phyloP scores from a whole-genome alignment of 2,888 invertebrate genomes.

The Arge pagana region DNA sequence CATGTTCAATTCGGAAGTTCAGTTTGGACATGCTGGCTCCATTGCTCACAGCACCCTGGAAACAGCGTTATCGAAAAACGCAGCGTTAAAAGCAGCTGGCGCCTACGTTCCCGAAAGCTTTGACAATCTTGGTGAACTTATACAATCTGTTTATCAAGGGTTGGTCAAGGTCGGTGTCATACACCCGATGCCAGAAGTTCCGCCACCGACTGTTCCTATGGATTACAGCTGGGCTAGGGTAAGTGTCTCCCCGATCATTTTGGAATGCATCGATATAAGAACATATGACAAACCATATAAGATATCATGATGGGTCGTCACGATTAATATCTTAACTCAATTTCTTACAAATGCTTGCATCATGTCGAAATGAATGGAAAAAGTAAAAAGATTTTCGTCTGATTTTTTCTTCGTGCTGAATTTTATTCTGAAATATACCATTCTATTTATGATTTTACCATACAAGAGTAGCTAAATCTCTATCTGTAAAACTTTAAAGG shows the following conservation, averaged over 20 bases:
- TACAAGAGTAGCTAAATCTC: constrained; percentile 2
- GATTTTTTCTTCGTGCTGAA: neutral
- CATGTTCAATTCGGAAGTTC: constrained; percentile 71
- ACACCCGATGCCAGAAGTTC: constrained; percentile 86
- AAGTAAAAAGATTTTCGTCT: constrained; percentile 9
- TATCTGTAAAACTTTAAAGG: constrained; percentile 7
- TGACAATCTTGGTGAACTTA: constrained; percentile 83
- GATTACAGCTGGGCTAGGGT: constrained; percentile 97
- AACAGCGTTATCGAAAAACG: constrained; percentile 93
- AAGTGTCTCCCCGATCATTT: too few relatives aligned
- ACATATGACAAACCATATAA: too few relatives aligned
- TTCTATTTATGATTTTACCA: neutral
- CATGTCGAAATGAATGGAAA: too few relatives aligned
- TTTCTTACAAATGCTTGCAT: too few relatives aligned
- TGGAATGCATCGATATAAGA: too few relatives aligned
- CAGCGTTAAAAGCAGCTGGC: constrained; percentile 78
- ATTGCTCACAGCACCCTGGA: constrained; percentile 93
- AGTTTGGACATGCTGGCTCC: constrained; percentile 99
- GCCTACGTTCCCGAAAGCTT: constrained; percentile 92
- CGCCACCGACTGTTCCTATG: constrained; percentile 99
- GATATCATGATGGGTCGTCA: too few relatives aligned
- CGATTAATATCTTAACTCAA: too few relatives aligned
- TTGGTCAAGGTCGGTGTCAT: constrained; percentile 84
- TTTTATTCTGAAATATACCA: neutral
- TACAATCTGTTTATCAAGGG: constrained; percentile 73